Base-by-base conservation (phyloP, 2,888 invertebrate species). In the Marasmarcha lunaedactyla region DNA sequence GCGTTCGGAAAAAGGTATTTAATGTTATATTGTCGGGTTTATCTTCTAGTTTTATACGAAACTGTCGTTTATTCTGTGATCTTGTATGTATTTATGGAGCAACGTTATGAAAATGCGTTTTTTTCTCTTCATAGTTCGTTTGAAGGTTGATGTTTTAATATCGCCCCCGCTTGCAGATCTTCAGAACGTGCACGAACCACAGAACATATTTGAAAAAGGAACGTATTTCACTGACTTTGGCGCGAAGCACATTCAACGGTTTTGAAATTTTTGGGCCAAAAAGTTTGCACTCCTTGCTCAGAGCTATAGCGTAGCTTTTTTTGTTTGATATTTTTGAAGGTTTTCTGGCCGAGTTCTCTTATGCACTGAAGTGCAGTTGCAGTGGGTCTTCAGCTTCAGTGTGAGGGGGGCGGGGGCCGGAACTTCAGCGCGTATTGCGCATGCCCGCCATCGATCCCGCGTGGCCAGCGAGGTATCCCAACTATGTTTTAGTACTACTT, bases 361-460 rank as follows among this genome's bases (percentile, higher is more conserved):
- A 64, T 83, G 81, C 81, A 81, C 79, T 83, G 77, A 59, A 76
- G 59, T 83, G 81, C 83, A 83, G 71, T 76, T 78, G 81, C 79
- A 79, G 58, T 55, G 59, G 57, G 57, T 51, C 57, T 62, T 62
- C 59, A 61, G 67, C 59, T 58, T 51, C 51, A 57, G 62, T 43
- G 41, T 37, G 39, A 51, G 41, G 47, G 46, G 49, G 54, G 54
- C 54, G 54, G 52, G 59, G 56, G 59, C 52, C 71, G 73, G 66
- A 65, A 61, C 59, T 55, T 41, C 44, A 50, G 42, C 15, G 9
- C 36, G 30, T 25, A 52, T 33, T 63, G 83, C 84, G 84, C 83
- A 78, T 71, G 83, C 71, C 50, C 57, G 65, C 42, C 54, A 84
- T 84, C 84, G 84, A 84, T 83, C 81, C 67, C 64, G 63, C 65